phyloP scores from a whole-genome alignment of 2,797 vertebrate species.

The Fistularia commersonii region DNA sequence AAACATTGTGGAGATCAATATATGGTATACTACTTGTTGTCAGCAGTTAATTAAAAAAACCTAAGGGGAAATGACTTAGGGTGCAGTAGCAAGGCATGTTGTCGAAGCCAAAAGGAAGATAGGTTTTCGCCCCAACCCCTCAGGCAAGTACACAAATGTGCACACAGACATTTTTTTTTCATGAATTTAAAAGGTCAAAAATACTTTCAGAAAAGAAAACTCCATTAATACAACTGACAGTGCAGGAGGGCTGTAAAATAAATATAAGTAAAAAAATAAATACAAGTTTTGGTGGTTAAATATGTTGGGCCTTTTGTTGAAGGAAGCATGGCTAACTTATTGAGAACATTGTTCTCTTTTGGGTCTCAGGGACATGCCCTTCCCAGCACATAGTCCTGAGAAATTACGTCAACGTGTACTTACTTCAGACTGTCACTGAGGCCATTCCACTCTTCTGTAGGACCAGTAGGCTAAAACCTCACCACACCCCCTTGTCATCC shows the following conservation, averaged over 20 bases:
- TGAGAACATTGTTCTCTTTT: slow-evolving; percentile 39
- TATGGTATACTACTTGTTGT: not conserved
- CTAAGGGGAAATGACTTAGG: not conserved
- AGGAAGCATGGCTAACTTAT: slow-evolving; percentile 24
- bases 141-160: too few species aligned
- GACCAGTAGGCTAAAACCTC: not conserved
- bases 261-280: slow-evolving; percentile 17
- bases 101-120: not conserved
- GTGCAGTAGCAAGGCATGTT: not conserved
- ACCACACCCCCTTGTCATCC: not conserved
- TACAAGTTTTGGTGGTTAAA: slow-evolving; percentile 48
- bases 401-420: slow-evolving; percentile 16
- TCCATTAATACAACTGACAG: slow-evolving; percentile 33
- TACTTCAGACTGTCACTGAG: slow-evolving; percentile 6
- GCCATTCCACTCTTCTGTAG: slow-evolving; percentile 9
- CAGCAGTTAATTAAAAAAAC: too few species aligned
- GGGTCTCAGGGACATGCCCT: slow-evolving; percentile 15
- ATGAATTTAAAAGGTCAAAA: slow-evolving; percentile 35
- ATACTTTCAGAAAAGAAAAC: slow-evolving; percentile 16
- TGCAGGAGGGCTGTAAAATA: slow-evolving; percentile 25
- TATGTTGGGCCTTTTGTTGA: slow-evolving; percentile 29
- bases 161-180: slow-evolving; percentile 5
- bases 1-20: not conserved
- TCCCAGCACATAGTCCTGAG: slow-evolving; percentile 3
- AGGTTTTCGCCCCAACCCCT: too few species aligned